Evolutionary conservation across 2,888 invertebrate genomes (phyloP).

Genomic region (Sarcophaga caerulescens): DNA sequence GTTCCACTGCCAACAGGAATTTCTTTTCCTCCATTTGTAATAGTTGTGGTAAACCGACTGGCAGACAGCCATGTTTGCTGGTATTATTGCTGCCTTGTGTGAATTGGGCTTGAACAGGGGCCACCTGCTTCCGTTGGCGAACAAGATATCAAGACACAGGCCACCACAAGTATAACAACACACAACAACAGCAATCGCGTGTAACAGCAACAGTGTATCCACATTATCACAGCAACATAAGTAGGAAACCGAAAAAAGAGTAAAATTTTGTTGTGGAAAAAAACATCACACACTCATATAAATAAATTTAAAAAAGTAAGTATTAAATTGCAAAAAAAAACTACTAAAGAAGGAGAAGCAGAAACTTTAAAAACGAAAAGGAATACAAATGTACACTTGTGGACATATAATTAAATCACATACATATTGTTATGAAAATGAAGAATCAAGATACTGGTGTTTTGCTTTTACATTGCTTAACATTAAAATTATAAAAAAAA

Average conservation of each 20-base stretch:
- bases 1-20: constrained; percentile 94
- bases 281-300: constrained; percentile 7
- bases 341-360: constrained; percentile 1
- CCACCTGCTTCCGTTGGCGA: constrained; percentile 66
- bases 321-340: constrained; percentile 6
- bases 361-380: neutral
- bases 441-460: too few relatives aligned
- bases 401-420: too few relatives aligned
- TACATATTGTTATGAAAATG: too few relatives aligned
- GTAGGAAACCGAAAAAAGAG: constrained; percentile 1
- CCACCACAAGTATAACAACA: constrained; percentile 1
- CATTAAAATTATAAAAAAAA: too few relatives aligned
- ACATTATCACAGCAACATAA: constrained; percentile 11
- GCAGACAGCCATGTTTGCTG: constrained; percentile 80
- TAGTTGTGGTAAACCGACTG: constrained; percentile 87
- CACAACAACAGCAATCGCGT: neutral
- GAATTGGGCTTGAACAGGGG: constrained; percentile 66
- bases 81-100: constrained; percentile 52
- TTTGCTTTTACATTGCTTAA: too few relatives aligned
- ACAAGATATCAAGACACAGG: neutral
- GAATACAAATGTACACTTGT: neutral
- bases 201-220: constrained; percentile 12
- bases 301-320: constrained; percentile 16
- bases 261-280: neutral
- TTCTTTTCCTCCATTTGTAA: constrained; percentile 93